Conservation (phyloP, 2,113 vertebrate species). For the Vulpes vulpes region DNA sequence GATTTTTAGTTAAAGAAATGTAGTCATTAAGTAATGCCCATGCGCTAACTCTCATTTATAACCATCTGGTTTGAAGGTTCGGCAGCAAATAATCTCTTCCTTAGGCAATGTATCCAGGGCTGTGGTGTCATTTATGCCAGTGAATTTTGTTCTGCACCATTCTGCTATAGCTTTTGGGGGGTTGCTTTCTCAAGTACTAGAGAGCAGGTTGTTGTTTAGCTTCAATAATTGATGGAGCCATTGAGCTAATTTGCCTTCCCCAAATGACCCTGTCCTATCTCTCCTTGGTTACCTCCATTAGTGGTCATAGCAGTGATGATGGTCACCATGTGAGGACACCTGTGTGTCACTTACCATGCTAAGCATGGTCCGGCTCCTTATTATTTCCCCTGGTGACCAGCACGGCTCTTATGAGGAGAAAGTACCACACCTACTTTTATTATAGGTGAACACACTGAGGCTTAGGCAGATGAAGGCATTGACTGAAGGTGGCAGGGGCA, state of each 20-base stretch:
- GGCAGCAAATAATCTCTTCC: slow-evolving; percentile 76
- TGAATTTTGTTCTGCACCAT: slow-evolving; percentile 65
- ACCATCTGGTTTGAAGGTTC: slow-evolving; percentile 86
- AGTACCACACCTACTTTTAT: neutral
- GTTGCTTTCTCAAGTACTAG: neutral
- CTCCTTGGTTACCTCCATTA: neutral
- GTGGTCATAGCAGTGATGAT: no score
- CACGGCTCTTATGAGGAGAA: neutral
- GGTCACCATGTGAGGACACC: neutral
- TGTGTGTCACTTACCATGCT: neutral
- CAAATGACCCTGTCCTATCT: neutral
- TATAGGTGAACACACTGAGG: neutral
- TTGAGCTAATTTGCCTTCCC: neutral
- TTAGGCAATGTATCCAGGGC: slow-evolving; percentile 70
- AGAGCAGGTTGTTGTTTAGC: slow-evolving; percentile 3
- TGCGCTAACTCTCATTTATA: slow-evolving; percentile 86
- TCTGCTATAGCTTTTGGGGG: neutral
- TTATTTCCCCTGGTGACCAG: neutral
- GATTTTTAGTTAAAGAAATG: slow-evolving; percentile 89
- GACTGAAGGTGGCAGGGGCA: neutral
- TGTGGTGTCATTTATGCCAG: slow-evolving; percentile 73
- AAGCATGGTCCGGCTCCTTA: neutral
- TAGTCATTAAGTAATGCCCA: slow-evolving; percentile 85
- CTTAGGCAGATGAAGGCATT: neutral
- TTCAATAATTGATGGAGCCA: neutral